Evolutionary conservation across 2,888 invertebrate genomes (phyloP).

Genomic region (Dusona sp.): DNA sequence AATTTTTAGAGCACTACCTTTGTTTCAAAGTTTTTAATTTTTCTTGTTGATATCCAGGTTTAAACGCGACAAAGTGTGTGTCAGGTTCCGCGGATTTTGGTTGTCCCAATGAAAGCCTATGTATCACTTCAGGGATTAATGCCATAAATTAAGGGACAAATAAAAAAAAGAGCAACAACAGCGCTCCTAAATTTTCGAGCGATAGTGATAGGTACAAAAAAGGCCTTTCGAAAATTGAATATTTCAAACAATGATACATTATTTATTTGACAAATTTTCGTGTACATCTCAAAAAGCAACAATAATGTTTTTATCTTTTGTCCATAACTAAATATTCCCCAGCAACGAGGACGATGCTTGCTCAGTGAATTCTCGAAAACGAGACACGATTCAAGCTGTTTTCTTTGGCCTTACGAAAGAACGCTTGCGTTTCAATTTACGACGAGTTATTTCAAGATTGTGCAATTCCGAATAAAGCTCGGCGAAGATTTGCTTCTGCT

Average conservation of each 20-base stretch:
- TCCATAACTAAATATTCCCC: constrained; percentile 29
- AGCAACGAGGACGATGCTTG: not conserved
- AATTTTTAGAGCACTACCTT: too few species aligned
- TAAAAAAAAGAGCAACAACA: too few species aligned
- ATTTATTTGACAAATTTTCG: constrained; percentile 23
- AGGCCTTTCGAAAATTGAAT: not conserved
- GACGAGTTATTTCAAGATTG: constrained; percentile 89
- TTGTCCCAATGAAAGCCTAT: too few species aligned
- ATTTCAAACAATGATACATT: not conserved
- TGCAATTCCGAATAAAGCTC: constrained; percentile 93
- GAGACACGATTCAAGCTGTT: constrained; percentile 78
- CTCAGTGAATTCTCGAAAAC: not conserved
- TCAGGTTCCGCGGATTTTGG: too few species aligned
- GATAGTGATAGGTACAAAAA: not conserved
- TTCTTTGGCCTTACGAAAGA: constrained; percentile 87
- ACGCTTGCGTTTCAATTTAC: constrained; percentile 87
- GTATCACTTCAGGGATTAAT: too few species aligned
- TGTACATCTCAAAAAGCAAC: constrained; percentile 39
- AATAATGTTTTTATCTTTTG: constrained; percentile 29
- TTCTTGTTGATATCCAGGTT: too few species aligned
- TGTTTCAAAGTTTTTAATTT: too few species aligned
- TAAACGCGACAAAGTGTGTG: too few species aligned
- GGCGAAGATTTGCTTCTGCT: constrained; percentile 93
- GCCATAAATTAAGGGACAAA: too few species aligned
- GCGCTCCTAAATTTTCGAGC: too few species aligned